Evolutionary conservation across 2,797 vertebrate species (phyloP).

Genomic region (Spinibarbus caldwelli): DNA sequence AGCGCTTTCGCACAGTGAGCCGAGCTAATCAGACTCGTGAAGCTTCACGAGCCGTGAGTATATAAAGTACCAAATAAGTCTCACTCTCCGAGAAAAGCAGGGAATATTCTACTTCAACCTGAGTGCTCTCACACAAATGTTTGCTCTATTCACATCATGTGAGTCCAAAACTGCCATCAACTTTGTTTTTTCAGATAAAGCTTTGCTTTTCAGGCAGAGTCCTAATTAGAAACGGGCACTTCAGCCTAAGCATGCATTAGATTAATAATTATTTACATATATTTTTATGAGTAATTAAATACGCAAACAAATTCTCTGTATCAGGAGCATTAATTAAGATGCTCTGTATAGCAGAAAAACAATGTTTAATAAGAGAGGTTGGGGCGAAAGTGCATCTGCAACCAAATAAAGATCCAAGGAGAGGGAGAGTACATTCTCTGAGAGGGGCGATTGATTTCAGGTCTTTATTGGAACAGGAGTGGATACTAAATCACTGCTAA

Average conservation of each 20-base stretch:
- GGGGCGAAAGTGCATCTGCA: slow-evolving; percentile 14
- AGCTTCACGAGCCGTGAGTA: neutral
- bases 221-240: slow-evolving; percentile 27
- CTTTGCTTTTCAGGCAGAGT: neutral
- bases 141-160: neutral
- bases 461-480: slow-evolving; percentile 51
- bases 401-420: slow-evolving; percentile 8
- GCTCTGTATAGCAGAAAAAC: neutral
- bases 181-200: slow-evolving; percentile 24
- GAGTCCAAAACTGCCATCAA: neutral
- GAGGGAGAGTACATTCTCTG: slow-evolving; percentile 30
- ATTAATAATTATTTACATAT: slow-evolving; percentile 19
- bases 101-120: slow-evolving; percentile 16
- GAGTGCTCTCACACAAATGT: neutral
- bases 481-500: slow-evolving; percentile 61
- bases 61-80: slow-evolving; percentile 7
- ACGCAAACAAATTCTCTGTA: neutral
- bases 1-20: neutral
- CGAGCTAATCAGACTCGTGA: neutral
- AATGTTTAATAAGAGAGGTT: slow-evolving; percentile 14
- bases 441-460: slow-evolving; percentile 54
- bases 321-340: slow-evolving; percentile 11
- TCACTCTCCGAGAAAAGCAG: neutral
- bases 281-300: slow-evolving; percentile 10
- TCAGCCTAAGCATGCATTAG: slow-evolving; percentile 6